Conservation (phyloP, 1,140 invertebrate species). For the Drosophila subobscura region DNA sequence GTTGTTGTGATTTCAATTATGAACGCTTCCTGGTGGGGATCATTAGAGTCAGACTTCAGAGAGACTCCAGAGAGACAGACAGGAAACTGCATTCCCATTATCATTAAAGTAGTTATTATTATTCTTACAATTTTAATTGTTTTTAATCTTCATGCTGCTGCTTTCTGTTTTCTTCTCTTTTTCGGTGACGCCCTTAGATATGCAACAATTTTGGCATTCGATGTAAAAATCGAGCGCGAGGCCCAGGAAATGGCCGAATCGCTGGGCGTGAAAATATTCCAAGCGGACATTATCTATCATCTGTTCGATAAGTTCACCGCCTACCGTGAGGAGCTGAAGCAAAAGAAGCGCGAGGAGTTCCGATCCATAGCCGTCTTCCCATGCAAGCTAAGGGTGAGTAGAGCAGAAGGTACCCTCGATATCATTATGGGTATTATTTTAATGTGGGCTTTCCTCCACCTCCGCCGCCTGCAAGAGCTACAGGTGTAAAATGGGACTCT, state of each 20-base stretch:
- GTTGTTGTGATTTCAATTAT: constrained; percentile 70
- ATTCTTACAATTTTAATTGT: constrained; percentile 66
- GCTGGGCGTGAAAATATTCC: constrained; percentile 97
- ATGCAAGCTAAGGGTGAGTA: constrained; percentile 94
- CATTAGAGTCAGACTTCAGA: constrained; percentile 51
- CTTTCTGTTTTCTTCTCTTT: constrained; percentile 3
- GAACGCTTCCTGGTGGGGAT: constrained; percentile 66
- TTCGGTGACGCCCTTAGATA: constrained; percentile 86
- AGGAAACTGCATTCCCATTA: constrained; percentile 25
- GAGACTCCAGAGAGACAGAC: constrained; percentile 22
- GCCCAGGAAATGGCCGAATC: constrained; percentile 98
- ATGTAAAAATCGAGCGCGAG: constrained; percentile 98
- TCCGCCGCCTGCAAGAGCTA: constrained; percentile 32
- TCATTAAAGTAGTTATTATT: constrained; percentile 56
- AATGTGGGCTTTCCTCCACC: constrained; percentile 27
- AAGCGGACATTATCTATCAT: constrained; percentile 99
- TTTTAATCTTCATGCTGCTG: constrained; percentile 36
- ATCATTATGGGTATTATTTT: constrained; percentile 61
- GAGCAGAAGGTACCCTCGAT: constrained; percentile 18
- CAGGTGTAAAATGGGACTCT: constrained; percentile 81
- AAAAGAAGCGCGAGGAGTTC: constrained; percentile 96
- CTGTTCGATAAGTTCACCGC: constrained; percentile 98
- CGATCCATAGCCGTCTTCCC: constrained; percentile 99
- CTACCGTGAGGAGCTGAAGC: constrained; percentile 96
- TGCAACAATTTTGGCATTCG: constrained; percentile 99